Base-by-base conservation (phyloP, 1,140 invertebrate genomes). In the Drosophila littoralis region DNA sequence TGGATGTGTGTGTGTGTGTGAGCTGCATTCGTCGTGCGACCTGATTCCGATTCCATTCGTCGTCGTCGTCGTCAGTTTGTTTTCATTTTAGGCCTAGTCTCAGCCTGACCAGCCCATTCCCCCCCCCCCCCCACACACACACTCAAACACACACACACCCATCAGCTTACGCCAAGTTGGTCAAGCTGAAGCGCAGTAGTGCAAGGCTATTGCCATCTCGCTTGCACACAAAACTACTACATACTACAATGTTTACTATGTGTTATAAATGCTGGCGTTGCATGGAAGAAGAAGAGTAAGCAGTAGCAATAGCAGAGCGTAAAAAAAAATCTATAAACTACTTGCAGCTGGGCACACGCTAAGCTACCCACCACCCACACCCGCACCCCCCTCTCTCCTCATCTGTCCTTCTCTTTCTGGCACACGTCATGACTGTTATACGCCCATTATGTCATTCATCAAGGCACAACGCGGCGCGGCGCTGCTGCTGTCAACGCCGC, bases 241-340 rank as follows among this genome's bases (percentile, higher is more conserved):
- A 77, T 88, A 88, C 83, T 88, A 88, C 84, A 89, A 83, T 88
- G 83, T 88, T 88, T 88, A 88, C 83, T 88, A 88, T 79, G 83
- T 88, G 82, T 77, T 75, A 77, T 79, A 74, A 68, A 67, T 45
- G 54, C 13, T 17, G 17, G 15, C 38, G 8, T 40, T 40, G 38
- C 42, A 55, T 55, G 2, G 48, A 32, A 51, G 28, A 51, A 58
- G 54, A 59, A 46, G 42, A 51, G 58, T 43, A 63, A 32, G 40
- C 12, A 46, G 15, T 10, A 40, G 15, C 57, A 48, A 54, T 28
- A 57, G 45, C 59, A 36, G 33, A 45, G 6, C 13, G 35, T n/a
- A 54, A 77, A 86, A 22, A 22, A 28, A 88, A 88, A 89, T 89
- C 84, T 76, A 86, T 86, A 88, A 88, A 88, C 84, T 89, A 89